Base-by-base conservation (phyloP, 64 coral and sea anemone species). In the Cladopsammia gracilis region DNA sequence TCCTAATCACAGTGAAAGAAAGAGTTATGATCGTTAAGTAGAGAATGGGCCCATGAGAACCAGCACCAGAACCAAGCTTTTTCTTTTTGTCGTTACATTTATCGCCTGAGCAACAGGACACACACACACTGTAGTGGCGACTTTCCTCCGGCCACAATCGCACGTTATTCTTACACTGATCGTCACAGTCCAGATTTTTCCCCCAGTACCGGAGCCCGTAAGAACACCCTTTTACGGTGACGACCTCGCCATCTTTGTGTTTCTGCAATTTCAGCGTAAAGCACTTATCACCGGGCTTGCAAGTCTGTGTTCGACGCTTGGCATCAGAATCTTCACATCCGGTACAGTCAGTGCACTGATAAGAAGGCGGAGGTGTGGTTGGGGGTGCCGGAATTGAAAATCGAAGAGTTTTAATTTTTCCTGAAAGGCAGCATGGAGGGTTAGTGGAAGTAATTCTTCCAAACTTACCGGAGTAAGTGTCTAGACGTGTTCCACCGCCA, bases 61-160 rank as follows among this genome's bases (percentile, higher is more conserved):
- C 2, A 75, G 46, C 72, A 75, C 13, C 13, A 50, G 46, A 75
- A 75, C 1, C 15, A 50, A 75, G 43, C 53, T 12, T 56, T 56
- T 56, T 34, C 2, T 44, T 20, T 7, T 48, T 1, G 12, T 5
- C 72, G 47, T 89, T 94, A 94, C 92, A 94, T 50, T 89, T 94
- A 44, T 94, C 62, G n/a, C 92, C 92, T 11, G 34, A 25, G 69
- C 92, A 94, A 22, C 92, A 94, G 25, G 92, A 89, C 50, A 82
- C 86, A 74, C 92, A 94, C 6, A 94, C 86, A 65, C 86, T 94
- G 19, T 75, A 43, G 19, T 62, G 75, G 75, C 78, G 25, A 18
- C 42, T 60, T 14, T 70, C 42, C 3, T 82, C 42, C 2, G 58
- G 14, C 71, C 53, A 64, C n/a, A 57, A 46, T 6, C 34, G 56